Percentiles rank a stretch among this genome's conserved stretches.
These are phyloP conservation scores for Sphaeramia orbicularis DNA, from an alignment of 2,797 vertebrate genomes.

Conservation along the genomic window DNA sequence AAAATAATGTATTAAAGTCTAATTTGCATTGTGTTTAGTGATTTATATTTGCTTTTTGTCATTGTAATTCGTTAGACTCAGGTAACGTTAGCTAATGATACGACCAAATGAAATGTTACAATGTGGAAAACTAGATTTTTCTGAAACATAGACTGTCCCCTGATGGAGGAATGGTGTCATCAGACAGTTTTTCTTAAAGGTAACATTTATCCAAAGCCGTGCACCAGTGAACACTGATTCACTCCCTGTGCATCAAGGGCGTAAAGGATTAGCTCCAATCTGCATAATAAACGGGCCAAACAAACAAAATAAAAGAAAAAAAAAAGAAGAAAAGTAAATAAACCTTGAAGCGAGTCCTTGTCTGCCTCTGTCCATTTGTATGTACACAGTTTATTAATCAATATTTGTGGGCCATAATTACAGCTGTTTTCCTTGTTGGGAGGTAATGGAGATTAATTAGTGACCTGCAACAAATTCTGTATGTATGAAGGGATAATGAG, in stretches of 20 bases:
- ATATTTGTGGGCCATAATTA: conserved; percentile 94
- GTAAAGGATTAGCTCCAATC: conserved; percentile 77
- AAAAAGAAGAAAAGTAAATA: conserved; percentile 73
- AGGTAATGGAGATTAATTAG: conserved; percentile 95
- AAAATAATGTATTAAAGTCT: too few species aligned
- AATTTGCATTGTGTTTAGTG: too few species aligned
- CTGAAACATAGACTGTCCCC: neutral
- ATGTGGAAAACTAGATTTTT: too few species aligned
- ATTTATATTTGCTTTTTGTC: too few species aligned
- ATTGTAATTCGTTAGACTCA: too few species aligned
- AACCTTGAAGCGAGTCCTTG: conserved; percentile 82
- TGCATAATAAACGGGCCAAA: conserved; percentile 80
- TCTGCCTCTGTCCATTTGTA: conserved; percentile 85
- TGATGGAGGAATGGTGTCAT: neutral
- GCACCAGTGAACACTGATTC: conserved; percentile 56
- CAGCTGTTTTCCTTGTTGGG: conserved; percentile 89
- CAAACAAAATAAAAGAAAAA: conserved; percentile 50
- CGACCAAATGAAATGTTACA: too few species aligned
- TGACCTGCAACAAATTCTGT: conserved; percentile 91
- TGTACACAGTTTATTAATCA: conserved; percentile 93
- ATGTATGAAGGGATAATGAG: conserved; percentile 90
- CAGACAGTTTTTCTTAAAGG: conserved; percentile 37
- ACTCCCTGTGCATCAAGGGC: conserved; percentile 67
- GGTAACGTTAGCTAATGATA: too few species aligned
- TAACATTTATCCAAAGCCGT: conserved; percentile 70